Percentiles rank a stretch among this genome's conserved stretches.
Evolutionary conservation across 2,113 vertebrate genomes (phyloP).

Genomic region (Columbina picui): DNA sequence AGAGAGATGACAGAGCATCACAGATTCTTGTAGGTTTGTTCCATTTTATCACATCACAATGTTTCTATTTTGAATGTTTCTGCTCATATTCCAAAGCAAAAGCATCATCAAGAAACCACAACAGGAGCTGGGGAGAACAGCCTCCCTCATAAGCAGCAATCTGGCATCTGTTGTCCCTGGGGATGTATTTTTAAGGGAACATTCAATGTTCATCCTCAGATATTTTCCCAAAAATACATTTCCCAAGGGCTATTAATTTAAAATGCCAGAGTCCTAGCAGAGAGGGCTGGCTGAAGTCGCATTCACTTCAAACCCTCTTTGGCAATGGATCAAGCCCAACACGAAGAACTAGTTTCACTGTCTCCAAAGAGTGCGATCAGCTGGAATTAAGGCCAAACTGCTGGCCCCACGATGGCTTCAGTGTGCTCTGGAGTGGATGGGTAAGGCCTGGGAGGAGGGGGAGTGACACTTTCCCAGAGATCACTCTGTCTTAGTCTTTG

Average conservation of each 20-base stretch:
- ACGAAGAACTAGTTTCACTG: fast-evolving
- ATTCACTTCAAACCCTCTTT: not conserved
- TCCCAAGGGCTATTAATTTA: not conserved
- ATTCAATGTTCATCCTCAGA: not conserved
- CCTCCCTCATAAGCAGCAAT: slow-evolving; percentile 3
- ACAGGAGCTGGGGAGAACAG: not conserved
- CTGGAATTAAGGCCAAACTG: not conserved
- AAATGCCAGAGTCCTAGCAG: not conserved
- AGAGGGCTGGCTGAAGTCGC: not conserved
- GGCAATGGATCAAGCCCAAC: not conserved
- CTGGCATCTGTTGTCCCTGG: slow-evolving; percentile 31
- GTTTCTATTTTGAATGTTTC: slow-evolving; percentile 58
- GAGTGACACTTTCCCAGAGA: not conserved
- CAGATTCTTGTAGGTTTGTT: not conserved
- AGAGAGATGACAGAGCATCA: slow-evolving; percentile 7
- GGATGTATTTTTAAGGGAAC: slow-evolving; percentile 33
- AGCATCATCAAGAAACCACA: slow-evolving; percentile 28
- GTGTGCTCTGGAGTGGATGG: too few species aligned
- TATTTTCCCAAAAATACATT: slow-evolving; percentile 13
- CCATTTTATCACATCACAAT: slow-evolving; percentile 16
- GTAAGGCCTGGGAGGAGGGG: not conserved
- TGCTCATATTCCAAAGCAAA: slow-evolving; percentile 34
- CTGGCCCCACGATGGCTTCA: not conserved
- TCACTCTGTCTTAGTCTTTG: too few species aligned
- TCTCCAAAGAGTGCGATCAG: fast-evolving